Evolutionary conservation across 1,140 invertebrate species (phyloP).

Genomic region (Potamilus streckersoni): DNA sequence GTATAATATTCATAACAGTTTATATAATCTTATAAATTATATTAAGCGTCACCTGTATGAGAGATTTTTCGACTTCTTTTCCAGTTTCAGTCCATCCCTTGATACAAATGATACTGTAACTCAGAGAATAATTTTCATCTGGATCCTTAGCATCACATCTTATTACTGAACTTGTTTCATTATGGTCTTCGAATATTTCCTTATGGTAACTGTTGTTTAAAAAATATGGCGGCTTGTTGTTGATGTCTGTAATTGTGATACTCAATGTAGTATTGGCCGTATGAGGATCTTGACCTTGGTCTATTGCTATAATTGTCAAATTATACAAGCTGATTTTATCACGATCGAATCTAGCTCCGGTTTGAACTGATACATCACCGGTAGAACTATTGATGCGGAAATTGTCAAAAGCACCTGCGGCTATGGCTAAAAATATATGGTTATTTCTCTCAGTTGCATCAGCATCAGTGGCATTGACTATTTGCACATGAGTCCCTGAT

Average conservation of each 20-base stretch:
- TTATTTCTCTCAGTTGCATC: slow-evolving; percentile 21
- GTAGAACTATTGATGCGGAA: slow-evolving; percentile 76
- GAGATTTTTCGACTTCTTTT: not conserved
- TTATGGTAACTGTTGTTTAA: not conserved
- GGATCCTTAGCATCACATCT: slow-evolving; percentile 1
- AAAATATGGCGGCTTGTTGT: slow-evolving; percentile 14
- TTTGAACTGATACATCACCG: slow-evolving; percentile 4
- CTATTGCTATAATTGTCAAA: slow-evolving; percentile 18
- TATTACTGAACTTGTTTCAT: not conserved
- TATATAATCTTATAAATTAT: too few species aligned
- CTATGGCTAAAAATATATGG: slow-evolving; percentile 9
- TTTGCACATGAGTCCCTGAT: not conserved
- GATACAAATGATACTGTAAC: not conserved
- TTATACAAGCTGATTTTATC: slow-evolving; percentile 5
- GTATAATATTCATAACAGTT: too few species aligned
- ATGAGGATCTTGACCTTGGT: slow-evolving; percentile 7
- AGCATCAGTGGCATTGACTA: slow-evolving; percentile 12
- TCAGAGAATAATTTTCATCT: slow-evolving; percentile 6
- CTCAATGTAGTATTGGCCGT: not conserved
- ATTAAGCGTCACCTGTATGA: not conserved
- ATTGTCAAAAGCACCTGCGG: slow-evolving; percentile 1
- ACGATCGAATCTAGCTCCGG: slow-evolving; percentile 7
- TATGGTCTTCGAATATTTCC: not conserved
- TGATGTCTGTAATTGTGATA: slow-evolving; percentile 16
- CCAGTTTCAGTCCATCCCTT: slow-evolving; percentile 2